phyloP scores from a whole-genome alignment of 2,113 vertebrate species.

The Morone saxatilis region DNA sequence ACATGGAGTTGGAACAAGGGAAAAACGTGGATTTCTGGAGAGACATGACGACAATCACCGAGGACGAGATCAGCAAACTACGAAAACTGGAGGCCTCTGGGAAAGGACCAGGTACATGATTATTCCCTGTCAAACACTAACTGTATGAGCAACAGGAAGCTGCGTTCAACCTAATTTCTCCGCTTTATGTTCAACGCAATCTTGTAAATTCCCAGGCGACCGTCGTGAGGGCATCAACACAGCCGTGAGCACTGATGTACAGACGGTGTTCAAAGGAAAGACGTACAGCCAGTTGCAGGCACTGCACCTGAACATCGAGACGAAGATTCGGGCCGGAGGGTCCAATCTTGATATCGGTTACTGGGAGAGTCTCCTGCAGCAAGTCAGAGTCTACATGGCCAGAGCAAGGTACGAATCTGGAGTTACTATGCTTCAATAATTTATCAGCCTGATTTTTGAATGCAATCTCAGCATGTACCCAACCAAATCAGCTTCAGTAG shows the following conservation, averaged over 20 bases:
- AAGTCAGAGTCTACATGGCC: slow-evolving; percentile 96
- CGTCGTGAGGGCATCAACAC: slow-evolving; percentile 96
- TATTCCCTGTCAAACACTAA: too few species aligned
- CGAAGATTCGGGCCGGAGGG: slow-evolving; percentile 92
- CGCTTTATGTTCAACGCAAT: background rate
- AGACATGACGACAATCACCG: slow-evolving; percentile 98
- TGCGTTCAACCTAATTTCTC: background rate
- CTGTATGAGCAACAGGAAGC: background rate
- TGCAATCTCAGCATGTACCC: background rate
- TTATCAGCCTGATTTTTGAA: background rate
- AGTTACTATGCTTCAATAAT: background rate
- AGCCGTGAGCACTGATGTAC: slow-evolving; percentile 94
- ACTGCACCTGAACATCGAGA: slow-evolving; percentile 94
- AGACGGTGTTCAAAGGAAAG: slow-evolving; percentile 97
- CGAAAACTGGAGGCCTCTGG: slow-evolving; percentile 95
- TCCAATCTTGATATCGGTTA: slow-evolving; percentile 98
- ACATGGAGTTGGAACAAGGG: slow-evolving; percentile 98
- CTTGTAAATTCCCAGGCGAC: slow-evolving; percentile 85
- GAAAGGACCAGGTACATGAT: slow-evolving; percentile 91
- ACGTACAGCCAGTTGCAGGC: slow-evolving; percentile 96
- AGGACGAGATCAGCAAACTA: slow-evolving; percentile 96
- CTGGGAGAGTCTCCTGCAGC: slow-evolving; percentile 97
- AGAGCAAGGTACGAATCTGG: slow-evolving; percentile 88
- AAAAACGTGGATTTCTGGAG: slow-evolving; percentile 99
- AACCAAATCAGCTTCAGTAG: background rate